A percentile compares a stretch with the other conserved stretches of the same genome.
Conservation (phyloP, 2,113 vertebrate species). For the Actenoides lindsayi region DNA sequence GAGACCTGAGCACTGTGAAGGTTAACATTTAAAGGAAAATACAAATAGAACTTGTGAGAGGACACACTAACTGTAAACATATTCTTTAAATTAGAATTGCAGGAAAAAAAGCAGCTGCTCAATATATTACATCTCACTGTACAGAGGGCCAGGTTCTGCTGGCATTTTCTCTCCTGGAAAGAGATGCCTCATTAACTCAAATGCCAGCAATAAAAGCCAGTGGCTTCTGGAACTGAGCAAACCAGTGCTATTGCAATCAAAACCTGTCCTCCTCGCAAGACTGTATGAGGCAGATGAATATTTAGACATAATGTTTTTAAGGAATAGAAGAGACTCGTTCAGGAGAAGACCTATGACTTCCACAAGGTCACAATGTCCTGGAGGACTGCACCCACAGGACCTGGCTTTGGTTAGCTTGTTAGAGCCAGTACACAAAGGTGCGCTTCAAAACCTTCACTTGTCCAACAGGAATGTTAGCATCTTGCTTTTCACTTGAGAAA, state of each 20-base stretch:
- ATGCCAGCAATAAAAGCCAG: neutral
- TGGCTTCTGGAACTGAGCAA: neutral
- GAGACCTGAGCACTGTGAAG: neutral
- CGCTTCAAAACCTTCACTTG: rapidly evolving
- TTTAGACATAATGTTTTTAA: neutral
- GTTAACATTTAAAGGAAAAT: neutral
- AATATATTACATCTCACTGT: neutral
- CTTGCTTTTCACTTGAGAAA: neutral
- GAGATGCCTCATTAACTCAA: neutral
- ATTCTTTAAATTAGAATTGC: neutral
- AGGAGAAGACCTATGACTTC: neutral
- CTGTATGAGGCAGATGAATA: neutral
- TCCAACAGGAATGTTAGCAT: neutral
- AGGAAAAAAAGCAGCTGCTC: neutral
- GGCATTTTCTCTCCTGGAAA: neutral
- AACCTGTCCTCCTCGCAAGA: neutral
- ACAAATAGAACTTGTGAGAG: neutral
- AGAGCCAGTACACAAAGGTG: neutral
- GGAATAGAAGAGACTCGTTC: neutral
- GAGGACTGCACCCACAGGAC: neutral
- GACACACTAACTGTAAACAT: neutral
- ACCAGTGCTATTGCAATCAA: neutral
- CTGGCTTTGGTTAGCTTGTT: neutral
- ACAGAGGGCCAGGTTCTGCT: neutral
- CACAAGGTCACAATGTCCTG: neutral